Evolutionary conservation across 2,888 invertebrate genomes (phyloP).

Genomic region (Anagyrus pseudococci): DNA sequence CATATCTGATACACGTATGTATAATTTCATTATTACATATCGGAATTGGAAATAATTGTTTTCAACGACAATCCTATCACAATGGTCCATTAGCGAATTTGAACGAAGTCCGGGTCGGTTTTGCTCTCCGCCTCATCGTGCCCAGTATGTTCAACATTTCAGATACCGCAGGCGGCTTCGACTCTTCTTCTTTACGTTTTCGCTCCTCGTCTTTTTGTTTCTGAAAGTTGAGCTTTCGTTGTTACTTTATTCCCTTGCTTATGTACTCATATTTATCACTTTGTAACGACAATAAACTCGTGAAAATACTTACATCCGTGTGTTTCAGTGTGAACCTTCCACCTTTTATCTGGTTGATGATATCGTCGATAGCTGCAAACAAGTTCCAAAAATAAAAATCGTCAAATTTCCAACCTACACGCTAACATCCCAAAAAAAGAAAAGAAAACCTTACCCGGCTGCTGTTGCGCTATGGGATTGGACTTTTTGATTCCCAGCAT

Average conservation of each 20-base stretch:
- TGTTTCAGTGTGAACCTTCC: constrained; percentile 76
- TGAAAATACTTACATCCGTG: constrained; percentile 65
- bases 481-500: constrained; percentile 68
- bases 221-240: constrained; percentile 42
- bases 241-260: too few relatives aligned
- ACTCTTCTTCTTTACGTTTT: constrained; percentile 67
- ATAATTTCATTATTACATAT: constrained; percentile 14
- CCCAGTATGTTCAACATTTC: constrained; percentile 76
- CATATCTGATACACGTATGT: constrained; percentile 27
- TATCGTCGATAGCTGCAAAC: constrained; percentile 71
- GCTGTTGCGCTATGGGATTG: constrained; percentile 65
- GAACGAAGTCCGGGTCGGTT: constrained; percentile 58
- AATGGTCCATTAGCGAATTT: constrained; percentile 48
- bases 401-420: constrained; percentile 7
- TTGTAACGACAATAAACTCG: too few relatives aligned
- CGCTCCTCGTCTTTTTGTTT: constrained; percentile 66
- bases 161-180: constrained; percentile 65
- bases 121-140: constrained; percentile 66
- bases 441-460: constrained; percentile 61
- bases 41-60: not conserved
- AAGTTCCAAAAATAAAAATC: constrained; percentile 14
- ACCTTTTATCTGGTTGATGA: constrained; percentile 79
- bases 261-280: too few relatives aligned
- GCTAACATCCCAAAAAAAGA: constrained; percentile 2
- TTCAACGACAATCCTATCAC: constrained; percentile 38